These are phyloP conservation scores for Drosophila dives DNA, from an alignment of 2,888 invertebrate genomes.

Conservation along the genomic window DNA sequence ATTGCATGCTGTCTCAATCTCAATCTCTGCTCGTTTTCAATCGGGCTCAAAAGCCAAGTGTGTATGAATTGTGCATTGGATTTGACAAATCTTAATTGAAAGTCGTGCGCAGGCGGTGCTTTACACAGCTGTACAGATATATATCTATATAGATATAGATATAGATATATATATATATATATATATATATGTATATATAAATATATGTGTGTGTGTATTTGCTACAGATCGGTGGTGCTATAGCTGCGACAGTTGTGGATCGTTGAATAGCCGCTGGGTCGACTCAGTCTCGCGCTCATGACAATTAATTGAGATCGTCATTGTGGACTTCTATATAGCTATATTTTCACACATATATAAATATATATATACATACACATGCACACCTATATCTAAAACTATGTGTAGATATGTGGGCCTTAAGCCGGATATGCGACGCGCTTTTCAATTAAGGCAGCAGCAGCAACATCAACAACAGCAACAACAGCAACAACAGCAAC, in stretches of 20 bases:
- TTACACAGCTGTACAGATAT: neutral
- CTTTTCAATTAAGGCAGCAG: conserved; percentile 70
- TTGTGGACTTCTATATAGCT: conserved; percentile 19
- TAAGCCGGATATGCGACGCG: conserved; percentile 78
- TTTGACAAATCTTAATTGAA: conserved; percentile 81
- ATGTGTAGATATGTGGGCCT: conserved; percentile 28
- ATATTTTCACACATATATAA: conserved; percentile 12
- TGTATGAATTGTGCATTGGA: conserved; percentile 72
- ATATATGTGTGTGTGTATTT: neutral
- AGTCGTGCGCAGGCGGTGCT: conserved; percentile 66
- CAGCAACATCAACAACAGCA: neutral
- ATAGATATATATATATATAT: neutral
- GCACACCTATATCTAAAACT: conserved; percentile 13
- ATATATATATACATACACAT: conserved; percentile 18
- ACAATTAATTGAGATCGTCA: conserved; percentile 72
- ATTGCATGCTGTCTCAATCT: conserved; percentile 38
- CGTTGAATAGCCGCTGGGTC: conserved; percentile 28
- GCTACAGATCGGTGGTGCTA: conserved; percentile 30
- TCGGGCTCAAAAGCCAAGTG: conserved; percentile 50
- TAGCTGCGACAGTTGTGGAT: conserved; percentile 1
- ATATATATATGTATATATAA: neutral
- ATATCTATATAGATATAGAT: neutral
- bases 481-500: conserved; percentile 6
- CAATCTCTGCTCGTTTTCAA: conserved; percentile 51
- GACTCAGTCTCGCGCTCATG: conserved; percentile 61